Conservation (phyloP, 2,113 vertebrate species). For the Anas platyrhynchos region DNA sequence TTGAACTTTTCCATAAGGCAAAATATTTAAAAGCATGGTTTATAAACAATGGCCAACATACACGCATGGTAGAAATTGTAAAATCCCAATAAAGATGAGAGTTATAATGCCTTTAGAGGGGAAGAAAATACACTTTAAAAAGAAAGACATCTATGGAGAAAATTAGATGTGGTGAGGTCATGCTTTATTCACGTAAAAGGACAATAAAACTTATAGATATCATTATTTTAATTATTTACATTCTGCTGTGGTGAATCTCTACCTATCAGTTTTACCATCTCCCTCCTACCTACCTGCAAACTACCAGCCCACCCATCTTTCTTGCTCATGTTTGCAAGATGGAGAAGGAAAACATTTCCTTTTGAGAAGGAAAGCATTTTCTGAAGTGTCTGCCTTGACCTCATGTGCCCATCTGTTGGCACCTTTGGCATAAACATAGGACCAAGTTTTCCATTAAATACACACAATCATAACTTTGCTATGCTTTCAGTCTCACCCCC, state of each 20-base stretch:
- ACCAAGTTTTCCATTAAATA: neutral
- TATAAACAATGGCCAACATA: neutral
- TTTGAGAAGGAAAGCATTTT: neutral
- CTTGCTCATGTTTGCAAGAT: neutral
- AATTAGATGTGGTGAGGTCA: neutral
- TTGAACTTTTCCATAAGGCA: neutral
- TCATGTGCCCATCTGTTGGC: neutral
- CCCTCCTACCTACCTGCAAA: neutral
- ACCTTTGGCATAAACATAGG: neutral
- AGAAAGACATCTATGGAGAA: neutral
- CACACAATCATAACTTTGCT: neutral
- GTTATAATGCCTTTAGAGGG: neutral
- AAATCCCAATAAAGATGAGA: neutral
- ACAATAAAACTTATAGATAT: neutral
- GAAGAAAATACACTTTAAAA: neutral
- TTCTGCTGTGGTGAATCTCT: neutral
- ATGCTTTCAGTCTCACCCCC: neutral
- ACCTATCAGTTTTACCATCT: neutral
- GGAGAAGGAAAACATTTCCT: neutral
- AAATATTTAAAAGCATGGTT: neutral
- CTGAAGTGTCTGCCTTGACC: neutral
- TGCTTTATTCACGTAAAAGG: neutral
- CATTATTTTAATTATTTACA: neutral
- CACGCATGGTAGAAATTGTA: neutral
- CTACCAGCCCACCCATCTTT: neutral